Conservation (phyloP, 2,113 vertebrate species). For the Istiophorus platypterus region DNA sequence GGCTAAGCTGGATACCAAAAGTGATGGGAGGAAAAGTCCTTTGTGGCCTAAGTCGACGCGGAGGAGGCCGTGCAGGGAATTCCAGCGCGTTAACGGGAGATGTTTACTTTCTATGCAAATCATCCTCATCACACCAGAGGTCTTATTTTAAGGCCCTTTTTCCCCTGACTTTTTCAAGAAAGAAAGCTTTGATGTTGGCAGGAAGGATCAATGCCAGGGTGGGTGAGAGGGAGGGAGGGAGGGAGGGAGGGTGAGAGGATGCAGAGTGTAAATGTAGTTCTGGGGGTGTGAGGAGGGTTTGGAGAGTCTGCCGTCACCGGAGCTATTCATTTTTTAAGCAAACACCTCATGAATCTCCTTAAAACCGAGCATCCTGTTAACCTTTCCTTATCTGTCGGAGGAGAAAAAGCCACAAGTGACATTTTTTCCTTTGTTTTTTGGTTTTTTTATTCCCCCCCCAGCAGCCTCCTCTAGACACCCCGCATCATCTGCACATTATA, state of each 20-base stretch:
- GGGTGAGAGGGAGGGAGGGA: constrained; percentile 16
- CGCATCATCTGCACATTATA: constrained; percentile 57
- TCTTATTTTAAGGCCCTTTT: constrained; percentile 62
- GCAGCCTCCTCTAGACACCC: neutral
- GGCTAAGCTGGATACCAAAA: constrained; percentile 45
- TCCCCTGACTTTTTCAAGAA: constrained; percentile 76
- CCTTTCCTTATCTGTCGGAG: neutral
- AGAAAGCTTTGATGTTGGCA: constrained; percentile 77
- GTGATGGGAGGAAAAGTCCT: constrained; percentile 51
- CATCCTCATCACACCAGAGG: constrained; percentile 55
- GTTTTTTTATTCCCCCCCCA: too few species aligned
- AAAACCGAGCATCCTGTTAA: neutral
- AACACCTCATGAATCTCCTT: constrained; percentile 26
- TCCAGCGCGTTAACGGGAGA: constrained; percentile 43
- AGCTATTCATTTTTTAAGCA: constrained; percentile 50
- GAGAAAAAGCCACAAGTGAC: constrained; percentile 61
- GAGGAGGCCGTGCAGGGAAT: constrained; percentile 52
- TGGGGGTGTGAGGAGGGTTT: constrained; percentile 42
- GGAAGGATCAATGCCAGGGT: constrained; percentile 72
- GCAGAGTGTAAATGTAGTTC: constrained; percentile 71
- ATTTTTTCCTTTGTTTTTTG: too few species aligned
- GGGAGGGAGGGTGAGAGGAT: constrained; percentile 31
- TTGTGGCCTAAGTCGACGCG: constrained; percentile 36
- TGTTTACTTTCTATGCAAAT: constrained; percentile 76
- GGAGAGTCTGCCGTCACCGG: constrained; percentile 62